Evolutionary conservation across 2,797 vertebrate species (phyloP).

Genomic region (Pseudochirops corinnae): DNA sequence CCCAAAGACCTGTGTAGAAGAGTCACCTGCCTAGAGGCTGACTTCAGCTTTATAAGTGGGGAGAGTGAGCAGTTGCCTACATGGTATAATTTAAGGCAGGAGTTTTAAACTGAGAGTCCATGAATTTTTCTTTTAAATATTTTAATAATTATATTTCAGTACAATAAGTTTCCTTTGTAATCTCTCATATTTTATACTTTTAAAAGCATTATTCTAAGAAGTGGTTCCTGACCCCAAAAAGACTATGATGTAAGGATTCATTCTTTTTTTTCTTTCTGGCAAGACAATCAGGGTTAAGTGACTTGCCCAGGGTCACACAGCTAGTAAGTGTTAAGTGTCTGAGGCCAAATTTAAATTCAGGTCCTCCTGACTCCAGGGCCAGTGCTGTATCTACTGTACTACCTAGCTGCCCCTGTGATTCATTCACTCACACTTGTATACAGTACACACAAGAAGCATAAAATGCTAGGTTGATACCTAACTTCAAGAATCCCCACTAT

Average conservation of each 20-base stretch:
- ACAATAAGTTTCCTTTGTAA: background rate
- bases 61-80: background rate
- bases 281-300: no score
- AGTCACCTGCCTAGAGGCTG: background rate
- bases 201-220: background rate
- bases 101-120: background rate
- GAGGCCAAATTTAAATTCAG: no score
- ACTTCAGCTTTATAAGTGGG: background rate
- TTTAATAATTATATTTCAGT: background rate
- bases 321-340: no score
- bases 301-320: no score
- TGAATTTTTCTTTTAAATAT: background rate
- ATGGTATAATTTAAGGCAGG: background rate
- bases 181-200: background rate
- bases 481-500: background rate
- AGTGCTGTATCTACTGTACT: no score
- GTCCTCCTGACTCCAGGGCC: no score
- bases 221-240: background rate
- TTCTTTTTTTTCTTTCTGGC: background rate
- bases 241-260: background rate
- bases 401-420: no score
- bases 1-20: background rate
- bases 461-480: background rate
- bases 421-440: background rate
- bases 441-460: background rate